Base-by-base conservation (phyloP, 1,140 invertebrate species). In the Drosophila kepulauana region DNA sequence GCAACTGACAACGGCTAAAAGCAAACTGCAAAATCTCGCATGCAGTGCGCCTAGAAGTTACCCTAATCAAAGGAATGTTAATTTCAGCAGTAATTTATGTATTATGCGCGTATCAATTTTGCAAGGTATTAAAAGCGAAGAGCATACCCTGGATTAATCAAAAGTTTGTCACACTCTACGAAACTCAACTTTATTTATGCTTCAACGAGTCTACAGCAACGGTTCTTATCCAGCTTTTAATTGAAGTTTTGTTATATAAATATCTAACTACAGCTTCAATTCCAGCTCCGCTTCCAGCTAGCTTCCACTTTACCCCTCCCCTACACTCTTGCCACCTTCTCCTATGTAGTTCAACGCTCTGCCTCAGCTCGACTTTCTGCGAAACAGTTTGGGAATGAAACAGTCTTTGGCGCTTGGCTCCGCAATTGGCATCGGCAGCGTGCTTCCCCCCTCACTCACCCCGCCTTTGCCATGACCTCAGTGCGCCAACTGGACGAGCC, bases 371-470 rank as follows among this genome's bases (percentile, higher is more conserved):
- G 25, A 45, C 38, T 28, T 57, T 35, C 28, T n/a, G n/a, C 7
- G 84, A 78, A 89, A 88, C 84, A 51, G 33, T 88, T 80, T 75
- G 84, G 84, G 67, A 88, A 67, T 64, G 84, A 45, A 88, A 88
- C 84, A 78, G 77, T 81, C 77, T 84, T 58, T 58, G 67, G 45
- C 43, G 54, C 63, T 57, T 30, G 28, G 10, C 28, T 25, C 49
- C 30, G 35, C 49, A 63, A 63, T 62, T 49, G 57, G 57, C 58
- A 56, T 46, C 65, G 71, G 56, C 71, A 68, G 49, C 49, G 16
- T 3, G 35, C 3, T 10, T 11, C 7, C 1, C 35, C 10, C 35
- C 10, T 11, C 73, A 68, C 67, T 62, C 48, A 62, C 72, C 51
- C 67, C n/a, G 3, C 3, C 28, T 6, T 0, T 5, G 41, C 54